Evolutionary conservation across 2,888 invertebrate species (phyloP).

Genomic region (Gibbula magus): DNA sequence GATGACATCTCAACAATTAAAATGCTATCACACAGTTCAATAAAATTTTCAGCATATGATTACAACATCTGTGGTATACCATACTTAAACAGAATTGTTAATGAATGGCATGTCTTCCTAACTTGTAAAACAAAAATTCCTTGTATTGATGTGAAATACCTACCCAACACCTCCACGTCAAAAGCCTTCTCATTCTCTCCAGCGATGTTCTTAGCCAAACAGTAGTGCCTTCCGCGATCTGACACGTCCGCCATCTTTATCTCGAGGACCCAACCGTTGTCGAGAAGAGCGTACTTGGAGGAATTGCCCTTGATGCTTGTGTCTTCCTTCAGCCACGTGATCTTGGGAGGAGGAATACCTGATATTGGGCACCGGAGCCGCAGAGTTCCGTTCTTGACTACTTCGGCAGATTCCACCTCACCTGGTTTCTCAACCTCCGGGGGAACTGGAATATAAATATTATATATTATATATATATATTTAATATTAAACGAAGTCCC

Average conservation of each 20-base stretch:
- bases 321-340: constrained; percentile 74
- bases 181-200: constrained; percentile 73
- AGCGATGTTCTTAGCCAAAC: constrained; percentile 76
- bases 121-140: neutral
- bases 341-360: constrained; percentile 75
- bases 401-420: constrained; percentile 61
- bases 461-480: neutral
- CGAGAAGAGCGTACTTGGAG: constrained; percentile 49
- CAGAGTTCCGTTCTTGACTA: constrained; percentile 65
- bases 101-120: neutral
- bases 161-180: constrained; percentile 79
- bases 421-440: constrained; percentile 74
- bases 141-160: constrained; percentile 44
- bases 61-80: neutral
- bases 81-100: neutral
- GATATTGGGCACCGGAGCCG: constrained; percentile 76
- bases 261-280: constrained; percentile 65
- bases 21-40: too few species aligned
- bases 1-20: too few species aligned
- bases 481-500: too few species aligned
- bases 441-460: constrained; percentile 68
- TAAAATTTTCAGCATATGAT: too few species aligned
- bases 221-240: constrained; percentile 72
- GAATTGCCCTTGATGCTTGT: constrained; percentile 48
- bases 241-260: constrained; percentile 48